These are phyloP conservation scores for Azemiops feae DNA, from an alignment of 2,113 vertebrate species.

Conservation along the genomic window DNA sequence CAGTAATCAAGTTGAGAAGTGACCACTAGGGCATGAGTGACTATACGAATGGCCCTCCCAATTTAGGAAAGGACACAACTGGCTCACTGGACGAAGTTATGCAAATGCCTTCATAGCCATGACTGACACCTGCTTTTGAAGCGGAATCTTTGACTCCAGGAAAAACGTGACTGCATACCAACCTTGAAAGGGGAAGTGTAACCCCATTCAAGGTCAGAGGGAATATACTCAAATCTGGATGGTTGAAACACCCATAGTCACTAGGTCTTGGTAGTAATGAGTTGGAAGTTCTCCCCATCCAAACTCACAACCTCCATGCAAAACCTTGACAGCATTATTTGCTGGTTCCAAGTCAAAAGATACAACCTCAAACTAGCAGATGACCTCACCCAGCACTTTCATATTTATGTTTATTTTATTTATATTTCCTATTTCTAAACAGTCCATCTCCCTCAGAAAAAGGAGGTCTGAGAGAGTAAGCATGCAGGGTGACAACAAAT, in stretches of 20 bases:
- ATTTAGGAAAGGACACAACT: neutral
- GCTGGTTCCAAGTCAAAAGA: neutral
- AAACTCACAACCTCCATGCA: neutral
- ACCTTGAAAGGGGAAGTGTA: neutral
- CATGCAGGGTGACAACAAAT: neutral
- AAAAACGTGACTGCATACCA: neutral
- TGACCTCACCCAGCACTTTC: neutral
- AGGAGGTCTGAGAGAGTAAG: neutral
- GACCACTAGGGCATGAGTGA: neutral
- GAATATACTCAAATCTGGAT: neutral
- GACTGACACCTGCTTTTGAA: neutral
- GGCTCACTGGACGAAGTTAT: neutral
- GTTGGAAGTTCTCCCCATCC: neutral
- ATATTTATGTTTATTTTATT: neutral
- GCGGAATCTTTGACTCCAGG: neutral
- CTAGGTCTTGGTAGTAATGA: neutral
- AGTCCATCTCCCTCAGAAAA: neutral
- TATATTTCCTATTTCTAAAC: neutral
- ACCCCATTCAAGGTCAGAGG: neutral
- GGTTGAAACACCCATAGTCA: neutral
- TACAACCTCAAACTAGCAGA: neutral
- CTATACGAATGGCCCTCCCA: neutral
- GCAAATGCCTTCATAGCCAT: neutral
- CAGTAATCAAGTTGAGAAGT: neutral
- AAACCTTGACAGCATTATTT: neutral